A percentile compares a stretch with the other conserved stretches of the same genome.
Conservation (phyloP, 2,113 vertebrate species). For the Anarrhichthys ocellatus region DNA sequence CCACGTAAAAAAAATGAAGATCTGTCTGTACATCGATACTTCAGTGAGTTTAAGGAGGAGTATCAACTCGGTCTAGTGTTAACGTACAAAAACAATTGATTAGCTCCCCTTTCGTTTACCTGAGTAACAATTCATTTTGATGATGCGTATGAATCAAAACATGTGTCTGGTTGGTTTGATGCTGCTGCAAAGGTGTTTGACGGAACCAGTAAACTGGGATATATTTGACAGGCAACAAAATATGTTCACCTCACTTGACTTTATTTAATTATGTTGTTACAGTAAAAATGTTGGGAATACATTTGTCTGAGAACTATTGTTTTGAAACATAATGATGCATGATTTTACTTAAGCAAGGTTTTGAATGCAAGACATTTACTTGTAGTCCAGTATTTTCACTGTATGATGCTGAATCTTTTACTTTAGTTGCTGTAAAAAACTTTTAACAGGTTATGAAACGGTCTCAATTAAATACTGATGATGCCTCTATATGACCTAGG, state of each 20-base stretch:
- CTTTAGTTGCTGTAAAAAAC: too few species aligned
- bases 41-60: constrained; percentile 1
- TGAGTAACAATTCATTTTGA: constrained; percentile 20
- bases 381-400: not conserved
- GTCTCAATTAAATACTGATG: not conserved
- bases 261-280: not conserved
- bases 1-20: not conserved
- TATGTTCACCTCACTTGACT: not conserved
- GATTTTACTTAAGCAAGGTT: not conserved
- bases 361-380: not conserved
- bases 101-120: constrained; percentile 7
- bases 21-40: not conserved
- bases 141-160: constrained; percentile 29
- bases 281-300: not conserved
- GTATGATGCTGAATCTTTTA: not conserved
- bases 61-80: not conserved
- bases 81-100: constrained; percentile 22
- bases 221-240: not conserved
- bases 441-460: too few species aligned
- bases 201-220: not conserved
- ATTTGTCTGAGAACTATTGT: not conserved
- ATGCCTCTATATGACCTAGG: not conserved
- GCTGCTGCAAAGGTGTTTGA: not conserved
- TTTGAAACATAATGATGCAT: not conserved
- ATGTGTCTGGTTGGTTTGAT: constrained; percentile 1